Evolutionary conservation across 2,888 invertebrate species (phyloP).

Genomic region (Hirtodrosophila trivittata): DNA sequence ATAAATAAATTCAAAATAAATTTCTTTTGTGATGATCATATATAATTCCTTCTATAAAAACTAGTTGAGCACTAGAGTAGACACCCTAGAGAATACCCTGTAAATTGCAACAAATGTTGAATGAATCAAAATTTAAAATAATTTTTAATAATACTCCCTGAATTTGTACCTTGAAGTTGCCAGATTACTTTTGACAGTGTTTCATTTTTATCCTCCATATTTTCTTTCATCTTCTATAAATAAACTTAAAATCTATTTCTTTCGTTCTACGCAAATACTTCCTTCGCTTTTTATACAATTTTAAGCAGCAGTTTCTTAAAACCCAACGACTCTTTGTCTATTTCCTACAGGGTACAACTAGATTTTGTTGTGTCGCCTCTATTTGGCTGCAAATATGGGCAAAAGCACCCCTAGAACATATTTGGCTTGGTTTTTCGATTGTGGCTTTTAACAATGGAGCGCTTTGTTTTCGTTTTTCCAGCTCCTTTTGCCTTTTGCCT

Average conservation of each 20-base stretch:
- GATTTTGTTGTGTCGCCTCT: conserved; percentile 27
- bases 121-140: no score
- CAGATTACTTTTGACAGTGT: no score
- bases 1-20: no score
- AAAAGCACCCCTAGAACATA: conserved; percentile 13
- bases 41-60: no score
- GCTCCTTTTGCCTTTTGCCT: background rate
- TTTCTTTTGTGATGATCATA: no score
- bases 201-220: no score
- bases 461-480: conserved; percentile 37
- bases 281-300: background rate
- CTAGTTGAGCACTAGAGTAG: background rate
- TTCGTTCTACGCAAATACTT: no score
- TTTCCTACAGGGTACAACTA: conserved; percentile 17
- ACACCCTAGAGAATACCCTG: conserved; percentile 10
- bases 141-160: no score
- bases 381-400: background rate
- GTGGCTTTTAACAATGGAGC: conserved; percentile 67
- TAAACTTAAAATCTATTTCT: no score
- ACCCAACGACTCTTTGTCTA: background rate
- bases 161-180: no score
- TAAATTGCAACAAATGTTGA: background rate
- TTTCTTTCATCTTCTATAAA: no score
- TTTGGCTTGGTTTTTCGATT: conserved; percentile 62
- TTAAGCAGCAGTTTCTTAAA: no score